Base-by-base conservation (phyloP, 2,888 invertebrate genomes). In the Cloeon dipterum region DNA sequence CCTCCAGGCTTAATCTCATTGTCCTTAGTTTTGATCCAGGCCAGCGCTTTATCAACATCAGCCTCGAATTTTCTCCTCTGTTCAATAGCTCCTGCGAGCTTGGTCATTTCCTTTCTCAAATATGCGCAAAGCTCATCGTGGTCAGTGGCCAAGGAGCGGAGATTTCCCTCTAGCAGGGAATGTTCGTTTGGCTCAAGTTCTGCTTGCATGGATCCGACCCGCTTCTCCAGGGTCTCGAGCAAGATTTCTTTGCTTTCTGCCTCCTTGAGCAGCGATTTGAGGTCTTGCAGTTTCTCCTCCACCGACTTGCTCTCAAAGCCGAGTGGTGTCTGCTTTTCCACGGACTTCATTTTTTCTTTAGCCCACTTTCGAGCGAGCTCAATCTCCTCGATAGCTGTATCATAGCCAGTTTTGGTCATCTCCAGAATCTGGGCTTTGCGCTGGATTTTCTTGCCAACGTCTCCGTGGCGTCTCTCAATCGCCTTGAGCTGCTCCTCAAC, bases 171-270 rank as follows among this genome's bases (percentile, higher is more conserved):
- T 35, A 89, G 56, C 50, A 77, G 72, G 45, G 74, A 72, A 45
- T 82, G 74, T 54, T 91, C 91, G 1, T 72, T 68, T 5, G 77
- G 72, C 53, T 89, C 88, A 25, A 91, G 55, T 53, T 88, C 88
- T 40, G 77, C 70, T 49, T 78, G 74, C 59, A 89, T 76, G 44
- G 81, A 79, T 41, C 70, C 70, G 11, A 86, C 71, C 40, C 85
- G 73, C 55, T 81, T 82, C 46, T 82, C 76, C 19, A 91, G 58
- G 1, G 79, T 76, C 46, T 85, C 82, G 39, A 81, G 73, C 4
- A 81, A 66, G 1, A 78, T 69, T 48, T 78, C 74, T 53, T 86
- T 85, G 7, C 77, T 74, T 47, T 85, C 82, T 2, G 81, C 72
- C 55, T 89, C 88, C 55, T 82, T 82, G 36, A 79, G 58, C 38